Conservation (phyloP, 2,113 vertebrate species). For the Plecturocebus donacophilus region DNA sequence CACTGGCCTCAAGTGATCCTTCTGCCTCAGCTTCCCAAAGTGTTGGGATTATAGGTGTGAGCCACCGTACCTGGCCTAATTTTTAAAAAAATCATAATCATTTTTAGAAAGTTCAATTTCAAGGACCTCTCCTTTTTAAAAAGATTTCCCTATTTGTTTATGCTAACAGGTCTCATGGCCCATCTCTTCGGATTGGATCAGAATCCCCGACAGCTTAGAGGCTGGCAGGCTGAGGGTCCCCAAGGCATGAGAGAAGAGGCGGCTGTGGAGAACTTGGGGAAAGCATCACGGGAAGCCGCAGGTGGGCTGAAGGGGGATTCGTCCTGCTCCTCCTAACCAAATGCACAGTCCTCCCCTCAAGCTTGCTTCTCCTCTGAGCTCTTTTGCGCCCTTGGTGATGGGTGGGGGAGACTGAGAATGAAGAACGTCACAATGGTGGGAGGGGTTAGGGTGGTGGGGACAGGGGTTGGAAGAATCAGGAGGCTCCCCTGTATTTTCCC, state of each 20-base stretch:
- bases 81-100: neutral
- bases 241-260: neutral
- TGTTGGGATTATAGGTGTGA: no score
- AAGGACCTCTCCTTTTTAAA: neutral
- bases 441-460: neutral
- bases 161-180: neutral
- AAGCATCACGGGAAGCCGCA: neutral
- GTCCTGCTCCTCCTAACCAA: neutral
- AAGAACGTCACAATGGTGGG: fast-evolving
- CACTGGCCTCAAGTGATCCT: no score
- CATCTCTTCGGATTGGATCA: neutral
- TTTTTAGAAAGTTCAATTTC: conserved; percentile 16
- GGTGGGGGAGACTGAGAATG: neutral
- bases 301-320: fast-evolving
- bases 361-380: neutral
- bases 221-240: neutral
- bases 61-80: no score
- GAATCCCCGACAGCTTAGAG: neutral
- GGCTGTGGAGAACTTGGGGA: no score
- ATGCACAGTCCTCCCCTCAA: neutral
- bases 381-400: neutral
- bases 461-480: neutral
- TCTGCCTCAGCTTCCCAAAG: no score
- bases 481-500: neutral
- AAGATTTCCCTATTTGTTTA: neutral